Base-by-base conservation (phyloP, 2,888 invertebrate species). In the Erebia palarica region DNA sequence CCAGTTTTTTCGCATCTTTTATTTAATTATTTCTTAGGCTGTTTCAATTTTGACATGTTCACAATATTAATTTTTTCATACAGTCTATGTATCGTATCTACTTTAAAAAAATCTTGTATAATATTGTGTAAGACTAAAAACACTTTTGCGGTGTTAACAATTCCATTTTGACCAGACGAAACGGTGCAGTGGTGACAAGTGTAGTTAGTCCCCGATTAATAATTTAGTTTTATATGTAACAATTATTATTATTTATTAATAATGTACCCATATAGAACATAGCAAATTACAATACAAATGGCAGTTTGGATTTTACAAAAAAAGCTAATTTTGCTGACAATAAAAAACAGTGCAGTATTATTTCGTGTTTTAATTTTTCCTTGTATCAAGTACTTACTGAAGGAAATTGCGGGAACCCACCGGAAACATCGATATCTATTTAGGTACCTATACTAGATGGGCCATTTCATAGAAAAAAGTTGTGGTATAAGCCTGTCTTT, bases 311-410 rank as follows among this genome's bases (percentile, higher is more conserved):
- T 66, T 63, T 51, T 36, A 36, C 58, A 68, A 73, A 64, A 49
- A 47, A 73, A 74, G 74, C 71, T 75, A 75, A 71, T 75, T 76
- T 72, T 66, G 77, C 76, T 78, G 78, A 78, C 78, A 78, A 78
- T 78, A 76, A 76, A 76, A 73, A 73, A 65, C 64, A 64, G 72
- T 69, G 73, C 77, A 76, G 76, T 77, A 75, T 77, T 76, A 75
- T 73, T 75, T 73, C 16, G 60, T 63, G 59, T 18, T 57, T 57
- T 65, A 55, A 61, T 59, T 66, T 64, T 18, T 8, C 47, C 7
- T 8, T 7, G 10, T 18, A 16, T 3, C 11, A 10, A 47, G 47
- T 44, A 36, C 36, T 36, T 7, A 36, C 36, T 36, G 36, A 36
- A 36, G 36, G 36, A 36, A 0, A 36, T 7, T 36, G 36, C 36